Conservation (phyloP, 1,140 invertebrate genomes). For the Tenebrio molitor region DNA sequence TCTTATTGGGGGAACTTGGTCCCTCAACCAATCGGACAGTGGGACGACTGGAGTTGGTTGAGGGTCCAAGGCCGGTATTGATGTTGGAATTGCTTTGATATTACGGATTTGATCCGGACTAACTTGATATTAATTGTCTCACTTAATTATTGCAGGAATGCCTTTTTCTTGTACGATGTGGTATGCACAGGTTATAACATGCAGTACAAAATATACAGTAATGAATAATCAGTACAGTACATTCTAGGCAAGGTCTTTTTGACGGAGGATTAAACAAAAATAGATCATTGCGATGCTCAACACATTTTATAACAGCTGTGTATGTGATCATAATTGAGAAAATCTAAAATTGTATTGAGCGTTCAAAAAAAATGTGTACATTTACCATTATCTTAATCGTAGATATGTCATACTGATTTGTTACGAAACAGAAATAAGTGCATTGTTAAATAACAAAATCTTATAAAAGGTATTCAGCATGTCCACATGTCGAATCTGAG, state of each 20-base stretch:
- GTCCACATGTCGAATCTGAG: too few relatives aligned
- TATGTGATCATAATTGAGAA: too few relatives aligned
- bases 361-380: too few relatives aligned
- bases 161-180: not conserved
- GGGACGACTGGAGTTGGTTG: not conserved
- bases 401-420: too few relatives aligned
- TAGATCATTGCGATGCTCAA: too few relatives aligned
- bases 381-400: too few relatives aligned
- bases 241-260: not conserved
- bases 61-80: not conserved
- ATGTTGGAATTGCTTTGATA: conserved; percentile 25
- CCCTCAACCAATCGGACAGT: not conserved
- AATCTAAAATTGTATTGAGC: too few relatives aligned
- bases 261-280: not conserved
- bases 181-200: conserved; percentile 1
- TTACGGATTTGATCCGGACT: not conserved
- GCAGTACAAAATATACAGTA: not conserved
- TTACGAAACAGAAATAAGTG: too few relatives aligned
- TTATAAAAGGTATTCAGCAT: too few relatives aligned
- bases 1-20: not conserved
- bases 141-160: conserved; percentile 33
- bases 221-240: not conserved
- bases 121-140: conserved; percentile 2
- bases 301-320: too few relatives aligned
- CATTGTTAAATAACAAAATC: too few relatives aligned